A percentile compares a stretch with the other conserved stretches of the same genome.
Conservation (phyloP, 2,888 invertebrate genomes). For the Pristionchus mayeri region DNA sequence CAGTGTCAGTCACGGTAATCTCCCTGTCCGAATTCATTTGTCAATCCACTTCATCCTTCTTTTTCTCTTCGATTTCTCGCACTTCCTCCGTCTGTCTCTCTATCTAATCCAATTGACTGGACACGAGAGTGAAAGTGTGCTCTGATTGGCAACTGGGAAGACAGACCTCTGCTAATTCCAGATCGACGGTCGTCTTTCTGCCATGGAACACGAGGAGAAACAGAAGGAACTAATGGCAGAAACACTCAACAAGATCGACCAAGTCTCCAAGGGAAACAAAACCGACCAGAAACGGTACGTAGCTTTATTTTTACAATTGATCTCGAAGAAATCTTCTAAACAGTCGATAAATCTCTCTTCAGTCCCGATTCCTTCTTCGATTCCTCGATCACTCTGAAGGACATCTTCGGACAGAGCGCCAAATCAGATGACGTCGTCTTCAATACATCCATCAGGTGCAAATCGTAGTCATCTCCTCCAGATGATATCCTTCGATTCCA, state of each 20-base stretch:
- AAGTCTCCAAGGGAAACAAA: background rate
- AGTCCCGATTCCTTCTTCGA: constrained; percentile 20
- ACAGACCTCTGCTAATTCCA: background rate
- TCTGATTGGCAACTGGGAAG: no score
- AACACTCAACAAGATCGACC: constrained; percentile 31
- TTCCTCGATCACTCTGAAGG: constrained; percentile 42
- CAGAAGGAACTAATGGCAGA: constrained; percentile 14
- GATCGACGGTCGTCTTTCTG: constrained; percentile 24
- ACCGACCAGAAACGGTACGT: background rate
- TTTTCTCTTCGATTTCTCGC: background rate
- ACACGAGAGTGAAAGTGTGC: no score
- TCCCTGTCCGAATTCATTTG: background rate
- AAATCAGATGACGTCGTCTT: constrained; percentile 43
- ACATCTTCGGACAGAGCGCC: constrained; percentile 41
- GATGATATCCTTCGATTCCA: no score
- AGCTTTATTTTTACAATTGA: background rate
- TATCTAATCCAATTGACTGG: background rate
- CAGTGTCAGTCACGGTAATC: background rate
- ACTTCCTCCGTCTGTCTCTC: no score
- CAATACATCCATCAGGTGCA: constrained; percentile 48
- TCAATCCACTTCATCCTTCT: background rate
- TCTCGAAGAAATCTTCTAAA: no score
- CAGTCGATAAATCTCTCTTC: background rate
- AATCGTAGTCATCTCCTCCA: no score
- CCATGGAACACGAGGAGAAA: constrained; percentile 32